Evolutionary conservation across 2,888 invertebrate genomes (phyloP), one percentile per base, ranked within the genome.

Genomic region (Julus scanicus): DNA sequence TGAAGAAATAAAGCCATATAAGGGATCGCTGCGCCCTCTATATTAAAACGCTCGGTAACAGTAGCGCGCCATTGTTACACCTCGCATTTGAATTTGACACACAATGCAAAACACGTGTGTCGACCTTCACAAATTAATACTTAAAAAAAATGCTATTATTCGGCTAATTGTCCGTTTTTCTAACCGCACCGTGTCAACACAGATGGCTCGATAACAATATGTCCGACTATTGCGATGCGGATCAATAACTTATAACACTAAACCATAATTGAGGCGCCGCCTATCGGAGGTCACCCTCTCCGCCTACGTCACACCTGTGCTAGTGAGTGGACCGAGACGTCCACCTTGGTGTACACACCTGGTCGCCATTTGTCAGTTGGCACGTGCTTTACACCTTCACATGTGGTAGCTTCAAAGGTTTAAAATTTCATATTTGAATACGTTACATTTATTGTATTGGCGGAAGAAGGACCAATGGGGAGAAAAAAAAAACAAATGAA

Each of bases 161-260:
- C 29, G 20, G 20, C 9, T 71, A 71, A 71, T 71, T 71, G 71
- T 71, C 71, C 71, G 20, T 71, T 71, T 71, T 71, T 20, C 71
- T 71, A 71, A 29, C 71, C n/a, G 20, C 71, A 71, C 71, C 71
- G 71, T 71, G 71, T 71, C 71, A 71, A 71, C 71, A 71, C 71
- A 71, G 71, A 71, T 71, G 71, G 71, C 71, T 29, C 71, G 71
- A 29, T 71, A 71, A 71, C 71, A 71, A 71, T 29, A 29, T 29
- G 71, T 71, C 71, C 71, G 71, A 71, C 29, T 71, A n/a, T 2
- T 4, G 9, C 71, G 71, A 71, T 71, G 71, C 71, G 71, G 71
- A 71, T 71, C 71, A 71, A 29, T 71, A 71, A 20, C 71, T 71
- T 29, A 71, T 71, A 71, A 71, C 71, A 71, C 71, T 71, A 71